phyloP scores from a whole-genome alignment of 2,888 invertebrate genomes.

The Nomada flava region DNA sequence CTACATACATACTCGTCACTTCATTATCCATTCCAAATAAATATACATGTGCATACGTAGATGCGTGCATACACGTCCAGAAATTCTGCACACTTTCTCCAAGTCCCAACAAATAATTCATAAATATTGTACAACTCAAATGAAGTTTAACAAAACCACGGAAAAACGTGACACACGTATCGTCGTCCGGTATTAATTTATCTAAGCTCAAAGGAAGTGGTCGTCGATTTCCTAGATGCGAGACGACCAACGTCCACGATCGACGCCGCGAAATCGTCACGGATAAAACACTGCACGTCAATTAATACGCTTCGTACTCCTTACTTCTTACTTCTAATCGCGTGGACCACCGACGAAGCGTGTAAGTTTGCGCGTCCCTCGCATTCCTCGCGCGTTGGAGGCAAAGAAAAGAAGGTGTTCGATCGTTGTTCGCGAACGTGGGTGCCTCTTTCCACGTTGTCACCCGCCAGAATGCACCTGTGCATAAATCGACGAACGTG shows the following conservation, averaged over 20 bases:
- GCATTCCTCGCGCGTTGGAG: conserved; percentile 62
- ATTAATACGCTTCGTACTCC: conserved; percentile 16
- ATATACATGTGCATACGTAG: neutral
- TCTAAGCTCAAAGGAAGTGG: conserved; percentile 69
- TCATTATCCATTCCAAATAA: conserved; percentile 9
- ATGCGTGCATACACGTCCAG: too few species aligned
- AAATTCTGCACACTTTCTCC: neutral
- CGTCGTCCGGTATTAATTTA: conserved; percentile 45
- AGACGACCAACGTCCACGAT: conserved; percentile 5
- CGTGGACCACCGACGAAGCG: conserved; percentile 37
- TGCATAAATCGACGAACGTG: conserved; percentile 43
- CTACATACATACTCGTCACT: neutral
- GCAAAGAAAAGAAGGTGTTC: conserved; percentile 51
- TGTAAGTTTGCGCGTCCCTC: conserved; percentile 56
- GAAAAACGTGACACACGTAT: conserved; percentile 13
- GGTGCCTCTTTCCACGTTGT: conserved; percentile 40
- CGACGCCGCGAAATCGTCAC: neutral
- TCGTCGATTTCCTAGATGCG: conserved; percentile 59
- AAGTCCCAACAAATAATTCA: neutral
- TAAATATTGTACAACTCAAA: conserved; percentile 9
- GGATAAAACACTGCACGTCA: conserved; percentile 18
- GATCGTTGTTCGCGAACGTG: conserved; percentile 51
- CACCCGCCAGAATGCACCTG: conserved; percentile 52
- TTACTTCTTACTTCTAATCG: conserved; percentile 40
- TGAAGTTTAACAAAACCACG: conserved; percentile 6